phyloP scores from a whole-genome alignment of 2,113 vertebrate species.

The Psettodes erumei region DNA sequence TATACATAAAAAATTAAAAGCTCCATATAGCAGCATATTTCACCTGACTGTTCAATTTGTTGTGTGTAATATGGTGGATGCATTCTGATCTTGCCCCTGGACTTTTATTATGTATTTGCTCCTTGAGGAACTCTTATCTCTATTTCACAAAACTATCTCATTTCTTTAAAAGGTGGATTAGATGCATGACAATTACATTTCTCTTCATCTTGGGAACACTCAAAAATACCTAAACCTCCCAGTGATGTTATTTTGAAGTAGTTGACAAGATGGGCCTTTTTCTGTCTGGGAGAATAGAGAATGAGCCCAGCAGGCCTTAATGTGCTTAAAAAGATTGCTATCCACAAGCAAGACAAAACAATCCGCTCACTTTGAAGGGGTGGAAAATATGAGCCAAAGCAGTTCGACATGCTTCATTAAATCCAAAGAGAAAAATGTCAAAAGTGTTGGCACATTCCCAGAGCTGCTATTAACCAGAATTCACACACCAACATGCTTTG shows the following conservation, averaged over 20 bases:
- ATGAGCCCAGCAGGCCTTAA: constrained; percentile 1
- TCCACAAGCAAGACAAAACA: background rate
- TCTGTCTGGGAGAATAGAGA: constrained; percentile 12
- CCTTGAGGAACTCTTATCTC: background rate
- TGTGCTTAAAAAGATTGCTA: constrained; percentile 2
- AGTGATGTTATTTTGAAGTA: background rate
- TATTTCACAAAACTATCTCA: too few species aligned
- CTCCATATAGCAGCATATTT: too few species aligned
- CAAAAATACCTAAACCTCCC: background rate
- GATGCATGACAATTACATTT: background rate
- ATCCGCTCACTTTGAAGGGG: constrained; percentile 3
- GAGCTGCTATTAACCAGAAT: background rate
- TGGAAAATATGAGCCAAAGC: constrained; percentile 1
- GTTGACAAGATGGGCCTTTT: background rate
- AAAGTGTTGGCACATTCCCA: background rate
- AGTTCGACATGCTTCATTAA: constrained; percentile 17
- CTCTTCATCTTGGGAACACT: background rate
- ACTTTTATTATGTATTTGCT: background rate
- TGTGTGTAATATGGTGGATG: background rate
- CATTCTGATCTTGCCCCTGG: background rate
- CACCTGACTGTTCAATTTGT: background rate
- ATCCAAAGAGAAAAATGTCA: background rate
- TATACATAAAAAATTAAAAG: too few species aligned
- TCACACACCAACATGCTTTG: background rate
- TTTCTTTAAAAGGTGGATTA: background rate